phyloP scores from a whole-genome alignment of 2,797 vertebrate genomes.

The Macroramphosus scolopax region DNA sequence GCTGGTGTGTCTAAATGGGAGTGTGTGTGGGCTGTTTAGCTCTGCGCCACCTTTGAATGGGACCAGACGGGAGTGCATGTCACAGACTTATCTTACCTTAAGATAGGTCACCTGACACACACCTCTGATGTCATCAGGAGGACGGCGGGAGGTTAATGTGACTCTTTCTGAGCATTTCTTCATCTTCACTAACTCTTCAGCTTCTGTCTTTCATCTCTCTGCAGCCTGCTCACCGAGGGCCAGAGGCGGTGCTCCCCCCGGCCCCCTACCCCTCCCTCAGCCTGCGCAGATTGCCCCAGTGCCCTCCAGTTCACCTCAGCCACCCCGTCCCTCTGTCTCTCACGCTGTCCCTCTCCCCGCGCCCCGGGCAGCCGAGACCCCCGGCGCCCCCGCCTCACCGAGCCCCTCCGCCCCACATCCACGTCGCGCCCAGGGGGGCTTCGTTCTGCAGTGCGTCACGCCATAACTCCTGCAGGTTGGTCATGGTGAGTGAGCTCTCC shows the following conservation, averaged over 20 bases:
- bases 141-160: conserved; percentile 40
- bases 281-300: conserved; percentile 74
- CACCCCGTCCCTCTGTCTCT: conserved; percentile 66
- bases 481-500: conserved; percentile 79
- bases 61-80: conserved; percentile 19
- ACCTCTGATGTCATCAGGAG: too few relatives aligned
- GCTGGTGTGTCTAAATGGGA: conserved; percentile 10
- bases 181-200: conserved; percentile 23
- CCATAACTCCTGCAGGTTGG: conserved; percentile 73
- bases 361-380: conserved; percentile 62
- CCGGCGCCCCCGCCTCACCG: conserved; percentile 72
- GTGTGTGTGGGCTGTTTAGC: conserved; percentile 44
- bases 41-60: conserved; percentile 23
- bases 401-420: conserved; percentile 52
- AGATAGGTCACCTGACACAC: too few relatives aligned
- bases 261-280: conserved; percentile 67
- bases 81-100: too few relatives aligned
- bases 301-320: conserved; percentile 81
- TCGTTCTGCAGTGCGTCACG: conserved; percentile 76
- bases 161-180: conserved; percentile 57
- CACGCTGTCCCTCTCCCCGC: conserved; percentile 60
- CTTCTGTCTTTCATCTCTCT: conserved; percentile 47
- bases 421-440: conserved; percentile 62
- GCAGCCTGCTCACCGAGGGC: conserved; percentile 70
- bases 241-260: conserved; percentile 52